phyloP scores from a whole-genome alignment of 2,113 vertebrate species.

The Nothobranchius kuhntae region DNA sequence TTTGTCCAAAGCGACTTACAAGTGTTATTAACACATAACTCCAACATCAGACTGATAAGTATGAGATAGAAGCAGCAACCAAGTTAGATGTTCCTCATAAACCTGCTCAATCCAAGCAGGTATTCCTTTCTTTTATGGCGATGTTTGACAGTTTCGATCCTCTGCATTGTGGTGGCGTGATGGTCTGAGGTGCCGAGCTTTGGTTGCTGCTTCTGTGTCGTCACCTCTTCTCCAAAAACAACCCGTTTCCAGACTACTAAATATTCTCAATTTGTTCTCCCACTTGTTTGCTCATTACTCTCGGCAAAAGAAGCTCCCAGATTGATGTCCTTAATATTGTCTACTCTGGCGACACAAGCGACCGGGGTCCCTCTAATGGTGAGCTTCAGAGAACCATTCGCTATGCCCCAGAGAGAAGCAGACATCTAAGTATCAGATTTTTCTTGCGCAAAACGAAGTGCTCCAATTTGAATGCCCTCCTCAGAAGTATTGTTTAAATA shows the following conservation, averaged over 20 bases:
- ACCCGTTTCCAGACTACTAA: constrained; percentile 41
- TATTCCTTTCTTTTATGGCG: constrained; percentile 24
- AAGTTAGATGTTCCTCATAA: constrained; percentile 52
- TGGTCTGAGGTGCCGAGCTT: constrained; percentile 25
- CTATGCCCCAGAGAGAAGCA: constrained; percentile 66
- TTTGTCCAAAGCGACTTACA: no score
- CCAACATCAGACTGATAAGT: constrained; percentile 49
- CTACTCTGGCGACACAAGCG: constrained; percentile 59
- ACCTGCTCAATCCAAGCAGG: constrained; percentile 18
- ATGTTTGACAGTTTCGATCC: constrained; percentile 25
- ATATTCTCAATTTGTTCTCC: constrained; percentile 66
- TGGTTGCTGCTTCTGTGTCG: constrained; percentile 22
- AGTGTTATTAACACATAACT: constrained; percentile 57
- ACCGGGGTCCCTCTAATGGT: constrained; percentile 64
- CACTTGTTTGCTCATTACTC: constrained; percentile 70
- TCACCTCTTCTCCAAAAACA: constrained; percentile 41
- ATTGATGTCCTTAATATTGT: constrained; percentile 77
- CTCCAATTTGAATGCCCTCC: constrained; percentile 49
- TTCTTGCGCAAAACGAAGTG: constrained; percentile 68
- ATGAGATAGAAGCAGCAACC: constrained; percentile 50
- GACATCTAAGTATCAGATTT: constrained; percentile 77
- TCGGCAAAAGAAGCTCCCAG: constrained; percentile 55
- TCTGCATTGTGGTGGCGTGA: constrained; percentile 18
- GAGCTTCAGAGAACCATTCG: constrained; percentile 70
- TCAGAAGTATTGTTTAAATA: constrained; percentile 59